Evolutionary conservation across 2,113 vertebrate species (phyloP).

Genomic region (Perca fluviatilis): DNA sequence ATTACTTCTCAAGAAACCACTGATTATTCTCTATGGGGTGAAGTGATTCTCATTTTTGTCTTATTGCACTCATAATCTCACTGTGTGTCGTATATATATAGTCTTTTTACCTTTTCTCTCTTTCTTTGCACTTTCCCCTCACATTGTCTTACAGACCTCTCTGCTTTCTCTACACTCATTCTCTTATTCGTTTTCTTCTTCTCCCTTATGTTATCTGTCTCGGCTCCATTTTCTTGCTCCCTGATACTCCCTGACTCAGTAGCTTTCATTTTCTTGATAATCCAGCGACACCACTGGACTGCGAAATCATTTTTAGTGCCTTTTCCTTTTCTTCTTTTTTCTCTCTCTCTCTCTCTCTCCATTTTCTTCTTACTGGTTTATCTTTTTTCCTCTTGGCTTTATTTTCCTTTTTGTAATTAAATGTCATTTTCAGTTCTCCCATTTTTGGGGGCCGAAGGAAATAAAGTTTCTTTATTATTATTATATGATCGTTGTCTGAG

Average conservation of each 20-base stretch:
- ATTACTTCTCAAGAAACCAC: slow-evolving; percentile 81
- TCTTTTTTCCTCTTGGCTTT: slow-evolving; percentile 84
- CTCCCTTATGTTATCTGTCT: slow-evolving; percentile 81
- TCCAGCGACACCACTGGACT: slow-evolving; percentile 84
- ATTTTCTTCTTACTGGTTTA: slow-evolving; percentile 72
- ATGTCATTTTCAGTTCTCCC: slow-evolving; percentile 79
- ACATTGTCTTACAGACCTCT: slow-evolving; percentile 77
- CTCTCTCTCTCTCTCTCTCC: slow-evolving; percentile 32
- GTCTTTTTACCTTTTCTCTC: slow-evolving; percentile 81
- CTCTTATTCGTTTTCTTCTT: slow-evolving; percentile 73
- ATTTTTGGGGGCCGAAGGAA: slow-evolving; percentile 51
- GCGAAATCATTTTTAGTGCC: slow-evolving; percentile 82
- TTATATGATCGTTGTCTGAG: slow-evolving; percentile 64
- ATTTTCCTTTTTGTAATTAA: slow-evolving; percentile 87
- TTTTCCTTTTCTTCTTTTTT: slow-evolving; percentile 38
- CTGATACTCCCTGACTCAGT: slow-evolving; percentile 85
- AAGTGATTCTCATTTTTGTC: slow-evolving; percentile 79
- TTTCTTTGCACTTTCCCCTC: slow-evolving; percentile 68
- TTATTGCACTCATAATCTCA: slow-evolving; percentile 83
- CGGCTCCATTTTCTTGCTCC: slow-evolving; percentile 83
- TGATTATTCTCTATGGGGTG: slow-evolving; percentile 81
- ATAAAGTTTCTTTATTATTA: slow-evolving; percentile 58
- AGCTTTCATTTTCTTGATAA: slow-evolving; percentile 88
- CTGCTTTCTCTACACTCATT: slow-evolving; percentile 64
- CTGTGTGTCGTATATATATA: slow-evolving; percentile 82